Base-by-base conservation (phyloP, 92 coral and sea anemone species). In the Epizoanthus illoricatus region DNA sequence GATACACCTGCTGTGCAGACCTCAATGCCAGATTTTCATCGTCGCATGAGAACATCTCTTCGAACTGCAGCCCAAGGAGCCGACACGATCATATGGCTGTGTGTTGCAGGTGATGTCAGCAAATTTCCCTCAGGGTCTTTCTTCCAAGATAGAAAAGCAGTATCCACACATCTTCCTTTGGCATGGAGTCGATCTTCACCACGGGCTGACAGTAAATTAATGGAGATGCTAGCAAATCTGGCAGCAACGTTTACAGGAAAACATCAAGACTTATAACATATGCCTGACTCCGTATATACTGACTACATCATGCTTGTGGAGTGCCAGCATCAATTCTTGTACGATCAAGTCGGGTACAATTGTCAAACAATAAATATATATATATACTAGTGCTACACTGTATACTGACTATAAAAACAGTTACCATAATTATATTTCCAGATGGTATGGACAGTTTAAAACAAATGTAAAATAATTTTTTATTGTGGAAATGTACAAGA, bases 1-100 rank as follows among this genome's bases (percentile, higher is more conserved):
- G 98, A 95, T 52, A 95, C 98, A 12, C 98, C 98, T 15, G 98
- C 98, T 7, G 98, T 95, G 3, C 81, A 73, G 47, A 74, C 90
- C 8, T 91, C 98, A 43, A 87, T 95, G 92, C 98, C 98, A 69
- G 97, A 92, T 39, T 95, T 95, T 78, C 90, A 95, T 89, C 90
- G 84, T n/a, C 87, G 90, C 66, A 93, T 94, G 92, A 87, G 90
- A 72, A 85, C 81, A 68, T 79, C 85, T 42, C 87, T 95, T 33
- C 87, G 98, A 20, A 91, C 94, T 7, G 64, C 95, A 43, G 94
- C 83, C 11, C 98, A 95, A 76, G 98, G 98, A 12, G 98, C 98
- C 5, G 98, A 95, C 64, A 95, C 98, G 24, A 66, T 91, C 59
- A 19, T 95, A 56, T 95, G 98, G 98, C 71, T 95, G 86, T 90